phyloP scores from a whole-genome alignment of 1,140 invertebrate species.

The Leptopilina boulardi region DNA sequence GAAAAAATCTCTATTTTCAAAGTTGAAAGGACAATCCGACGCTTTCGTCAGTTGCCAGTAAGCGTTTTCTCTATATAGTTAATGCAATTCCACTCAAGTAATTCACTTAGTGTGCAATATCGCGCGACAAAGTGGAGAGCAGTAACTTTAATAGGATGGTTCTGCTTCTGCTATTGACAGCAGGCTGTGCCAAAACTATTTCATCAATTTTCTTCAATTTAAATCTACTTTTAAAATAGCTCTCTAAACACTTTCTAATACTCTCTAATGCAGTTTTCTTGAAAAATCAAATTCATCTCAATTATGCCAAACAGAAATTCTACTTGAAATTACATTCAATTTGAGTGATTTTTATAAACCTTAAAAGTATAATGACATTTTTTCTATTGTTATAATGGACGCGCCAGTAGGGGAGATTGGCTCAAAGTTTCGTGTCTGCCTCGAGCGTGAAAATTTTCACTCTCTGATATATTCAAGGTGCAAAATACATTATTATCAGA shows the following conservation, averaged over 20 bases:
- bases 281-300: not conserved
- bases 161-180: slow-evolving; percentile 23
- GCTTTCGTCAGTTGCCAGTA: slow-evolving; percentile 43
- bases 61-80: slow-evolving; percentile 68
- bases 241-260: not conserved
- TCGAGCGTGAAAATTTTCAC: too few species aligned
- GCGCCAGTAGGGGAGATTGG: too few species aligned
- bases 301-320: too few species aligned
- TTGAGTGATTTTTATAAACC: too few species aligned
- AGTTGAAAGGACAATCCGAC: not conserved
- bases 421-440: too few species aligned
- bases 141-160: slow-evolving; percentile 23
- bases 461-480: too few species aligned
- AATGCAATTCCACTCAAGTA: slow-evolving; percentile 68
- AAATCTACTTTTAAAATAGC: not conserved
- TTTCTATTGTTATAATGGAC: too few species aligned
- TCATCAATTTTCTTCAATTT: not conserved
- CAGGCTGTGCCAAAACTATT: not conserved
- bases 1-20: not conserved
- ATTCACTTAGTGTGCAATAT: slow-evolving; percentile 72
- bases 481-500: too few species aligned
- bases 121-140: slow-evolving; percentile 68
- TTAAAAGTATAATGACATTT: too few species aligned
- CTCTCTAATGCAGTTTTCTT: not conserved
- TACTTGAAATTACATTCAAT: too few species aligned